Conservation (phyloP, 1,140 invertebrate species). For the Aphidius gifuensis region DNA sequence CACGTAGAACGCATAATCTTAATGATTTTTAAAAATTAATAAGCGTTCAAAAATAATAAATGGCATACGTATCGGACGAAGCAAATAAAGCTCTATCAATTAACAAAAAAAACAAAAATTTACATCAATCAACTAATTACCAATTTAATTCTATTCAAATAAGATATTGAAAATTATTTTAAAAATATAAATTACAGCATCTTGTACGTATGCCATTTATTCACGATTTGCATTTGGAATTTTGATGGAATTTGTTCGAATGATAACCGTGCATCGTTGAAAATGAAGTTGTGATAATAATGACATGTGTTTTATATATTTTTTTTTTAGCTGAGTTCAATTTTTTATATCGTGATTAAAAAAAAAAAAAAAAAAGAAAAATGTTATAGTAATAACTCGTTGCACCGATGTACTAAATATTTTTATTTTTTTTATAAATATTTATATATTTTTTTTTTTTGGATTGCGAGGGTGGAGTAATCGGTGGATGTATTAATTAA, state of each 20-base stretch:
- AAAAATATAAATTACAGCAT: not conserved
- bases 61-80: conserved; percentile 34
- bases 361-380: not conserved
- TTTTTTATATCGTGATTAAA: conserved; percentile 1
- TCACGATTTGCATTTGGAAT: conserved; percentile 30
- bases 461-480: conserved; percentile 40
- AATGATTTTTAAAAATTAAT: conserved; percentile 44
- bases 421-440: no score
- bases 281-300: conserved; percentile 33
- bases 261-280: conserved; percentile 30
- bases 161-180: no score
- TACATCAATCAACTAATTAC: not conserved
- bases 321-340: not conserved
- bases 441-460: conserved; percentile 27
- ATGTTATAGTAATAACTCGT: conserved; percentile 37
- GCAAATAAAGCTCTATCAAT: not conserved
- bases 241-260: conserved; percentile 26
- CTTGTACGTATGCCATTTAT: conserved; percentile 33
- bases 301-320: conserved; percentile 31
- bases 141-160: no score
- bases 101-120: no score
- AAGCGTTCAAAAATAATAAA: conserved; percentile 32
- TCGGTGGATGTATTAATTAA: conserved; percentile 29
- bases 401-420: conserved; percentile 41
- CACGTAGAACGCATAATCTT: conserved; percentile 35